Conservation (phyloP, 2,888 invertebrate genomes). For the Chouioia cunea region DNA sequence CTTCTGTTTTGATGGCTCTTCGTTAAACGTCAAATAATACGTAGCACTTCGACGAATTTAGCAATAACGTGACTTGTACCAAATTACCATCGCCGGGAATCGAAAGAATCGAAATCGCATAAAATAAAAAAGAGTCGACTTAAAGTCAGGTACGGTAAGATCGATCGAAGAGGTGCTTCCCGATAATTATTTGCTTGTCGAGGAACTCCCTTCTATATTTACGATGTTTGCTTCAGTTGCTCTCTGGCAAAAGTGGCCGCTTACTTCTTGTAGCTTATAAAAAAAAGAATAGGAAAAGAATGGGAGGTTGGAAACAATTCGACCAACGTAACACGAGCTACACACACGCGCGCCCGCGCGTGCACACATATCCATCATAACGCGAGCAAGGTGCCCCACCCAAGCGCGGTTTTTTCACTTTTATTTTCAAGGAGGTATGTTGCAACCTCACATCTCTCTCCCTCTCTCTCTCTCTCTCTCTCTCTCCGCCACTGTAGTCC, state of each 20-base stretch:
- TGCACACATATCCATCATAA: constrained; percentile 55
- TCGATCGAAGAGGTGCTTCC: constrained; percentile 43
- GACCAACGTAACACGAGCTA: constrained; percentile 46
- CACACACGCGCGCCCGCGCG: constrained; percentile 50
- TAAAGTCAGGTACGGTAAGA: constrained; percentile 1
- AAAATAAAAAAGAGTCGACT: not conserved
- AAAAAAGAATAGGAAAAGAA: not conserved
- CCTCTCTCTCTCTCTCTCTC: not conserved
- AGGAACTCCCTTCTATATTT: constrained; percentile 27
- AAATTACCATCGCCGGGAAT: too few species aligned
- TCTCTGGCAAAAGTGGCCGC: not conserved
- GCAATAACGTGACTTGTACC: too few species aligned
- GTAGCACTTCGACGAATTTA: too few species aligned
- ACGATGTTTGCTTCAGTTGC: constrained; percentile 14
- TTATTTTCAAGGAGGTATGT: not conserved
- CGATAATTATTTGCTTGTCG: constrained; percentile 46
- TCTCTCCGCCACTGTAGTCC: not conserved
- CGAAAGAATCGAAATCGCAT: too few species aligned
- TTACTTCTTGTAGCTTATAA: too few species aligned
- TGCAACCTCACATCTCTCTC: constrained; percentile 1
- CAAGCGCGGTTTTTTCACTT: constrained; percentile 9
- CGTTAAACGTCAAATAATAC: too few species aligned
- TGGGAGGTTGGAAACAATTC: constrained; percentile 50
- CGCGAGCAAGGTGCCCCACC: constrained; percentile 32
- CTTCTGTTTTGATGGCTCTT: too few species aligned